A percentile compares a stretch with the other conserved stretches of the same genome.
Evolutionary conservation across 30 jellyfish, hydroid and myxozoan genomes (phyloP).

Genomic region (Nemopilema nomurai): DNA sequence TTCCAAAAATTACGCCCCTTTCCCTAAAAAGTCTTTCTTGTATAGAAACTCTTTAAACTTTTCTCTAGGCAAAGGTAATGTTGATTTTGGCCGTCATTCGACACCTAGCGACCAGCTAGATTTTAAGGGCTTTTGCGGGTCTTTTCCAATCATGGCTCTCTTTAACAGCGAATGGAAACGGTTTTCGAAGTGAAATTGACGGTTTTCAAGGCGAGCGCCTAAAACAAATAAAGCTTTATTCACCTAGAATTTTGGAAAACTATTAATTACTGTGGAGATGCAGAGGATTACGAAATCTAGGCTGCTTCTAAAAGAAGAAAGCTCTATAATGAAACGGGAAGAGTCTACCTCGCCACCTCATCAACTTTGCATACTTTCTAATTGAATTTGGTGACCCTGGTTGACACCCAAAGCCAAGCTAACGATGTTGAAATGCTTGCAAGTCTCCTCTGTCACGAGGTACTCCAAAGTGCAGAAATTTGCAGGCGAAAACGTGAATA

Average conservation of each 20-base stretch:
- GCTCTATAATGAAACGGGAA: slow-evolving; percentile 18
- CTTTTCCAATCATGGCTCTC: neutral
- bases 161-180: neutral
- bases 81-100: too few relatives aligned
- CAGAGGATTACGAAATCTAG: neutral
- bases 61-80: too few relatives aligned
- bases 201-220: neutral
- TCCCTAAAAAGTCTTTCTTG: too few relatives aligned
- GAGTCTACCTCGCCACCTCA: slow-evolving; percentile 12
- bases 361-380: slow-evolving; percentile 50
- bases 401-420: slow-evolving; percentile 55
- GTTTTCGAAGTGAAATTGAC: neutral
- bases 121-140: neutral
- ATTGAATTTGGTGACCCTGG: slow-evolving; percentile 34
- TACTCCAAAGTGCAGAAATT: neutral
- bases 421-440: slow-evolving; percentile 37
- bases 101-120: too few relatives aligned
- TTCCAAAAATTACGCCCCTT: too few relatives aligned
- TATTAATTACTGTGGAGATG: neutral
- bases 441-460: slow-evolving; percentile 14
- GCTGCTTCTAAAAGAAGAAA: neutral
- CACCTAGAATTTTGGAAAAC: neutral
- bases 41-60: too few relatives aligned
- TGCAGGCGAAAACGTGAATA: neutral
- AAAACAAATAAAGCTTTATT: neutral